A percentile compares a stretch with the other conserved stretches of the same genome.
Evolutionary conservation across 2,797 vertebrate species (phyloP).

Genomic region (Girardinus metallicus): DNA sequence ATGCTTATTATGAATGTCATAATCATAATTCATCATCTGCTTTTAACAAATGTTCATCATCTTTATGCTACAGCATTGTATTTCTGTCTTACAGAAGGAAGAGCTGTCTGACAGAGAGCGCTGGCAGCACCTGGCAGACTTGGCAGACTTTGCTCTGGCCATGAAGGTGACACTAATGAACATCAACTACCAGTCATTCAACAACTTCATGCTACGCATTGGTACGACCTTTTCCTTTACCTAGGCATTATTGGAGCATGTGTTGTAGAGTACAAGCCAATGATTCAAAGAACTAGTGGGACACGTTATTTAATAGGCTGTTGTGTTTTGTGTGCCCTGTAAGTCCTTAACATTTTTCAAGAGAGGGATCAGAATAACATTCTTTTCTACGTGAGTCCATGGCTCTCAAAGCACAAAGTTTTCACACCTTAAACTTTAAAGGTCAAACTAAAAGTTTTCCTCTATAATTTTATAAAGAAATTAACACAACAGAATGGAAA

Average conservation of each 20-base stretch:
- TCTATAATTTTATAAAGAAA: no score
- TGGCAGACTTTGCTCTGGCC: conserved; percentile 93
- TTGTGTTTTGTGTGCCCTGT: neutral
- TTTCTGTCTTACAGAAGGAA: conserved; percentile 79
- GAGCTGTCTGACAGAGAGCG: conserved; percentile 89
- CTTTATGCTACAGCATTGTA: neutral
- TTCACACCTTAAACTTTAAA: no score
- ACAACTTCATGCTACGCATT: conserved; percentile 99
- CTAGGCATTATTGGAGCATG: neutral
- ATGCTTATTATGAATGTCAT: no score
- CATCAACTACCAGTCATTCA: conserved; percentile 99
- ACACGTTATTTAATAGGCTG: neutral
- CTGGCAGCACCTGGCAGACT: conserved; percentile 94
- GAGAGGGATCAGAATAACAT: neutral
- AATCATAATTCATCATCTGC: no score
- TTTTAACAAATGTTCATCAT: no score
- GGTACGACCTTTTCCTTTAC: conserved; percentile 74
- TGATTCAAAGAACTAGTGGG: neutral
- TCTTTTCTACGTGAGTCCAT: no score
- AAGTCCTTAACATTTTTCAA: neutral
- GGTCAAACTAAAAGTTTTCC: no score
- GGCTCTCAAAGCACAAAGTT: no score
- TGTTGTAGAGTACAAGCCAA: neutral
- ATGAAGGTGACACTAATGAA: conserved; percentile 97
- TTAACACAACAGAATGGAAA: no score